Base-by-base conservation (phyloP, 2,888 invertebrate genomes). In the Vanessa cardui region DNA sequence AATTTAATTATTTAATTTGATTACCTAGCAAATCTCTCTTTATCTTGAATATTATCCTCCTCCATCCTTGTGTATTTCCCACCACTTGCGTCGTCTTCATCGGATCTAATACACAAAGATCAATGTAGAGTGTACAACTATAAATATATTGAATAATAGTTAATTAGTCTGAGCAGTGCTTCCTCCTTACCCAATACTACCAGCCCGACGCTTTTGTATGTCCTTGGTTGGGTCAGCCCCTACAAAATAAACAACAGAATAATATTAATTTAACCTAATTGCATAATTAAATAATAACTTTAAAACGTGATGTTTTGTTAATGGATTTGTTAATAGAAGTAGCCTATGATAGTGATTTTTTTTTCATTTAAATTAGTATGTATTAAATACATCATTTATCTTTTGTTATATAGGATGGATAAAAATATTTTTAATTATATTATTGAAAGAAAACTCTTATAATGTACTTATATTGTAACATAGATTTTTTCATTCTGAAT, bases 31-130 rank as follows among this genome's bases (percentile, higher is more conserved):
- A 98, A 99, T 84, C 98, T 95, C 91, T 99, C 99, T 93, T 99
- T 99, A 89, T 99, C 99, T 94, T 98, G 98, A 90, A 97, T 96
- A 89, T 96, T 97, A 85, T 97, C 97, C 93, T 98, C 98, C 90
- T 98, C 98, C 96, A 98, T 96, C 94, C 96, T 96, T 87, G 95
- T 94, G 88, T 96, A 96, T 94, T 96, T 96, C 82, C 94, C 95
- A 79, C 95, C 96, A 91, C 95, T 96, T 88, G 96, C 96, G 94
- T 96, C 96, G 94, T 96, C 96, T 94, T 96, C 96, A 95, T 96
- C 96, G 93, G 96, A 96, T 93, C 96, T 96, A 44, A 18, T 12
- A 45, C 60, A 60, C 61, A 26, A 18, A 64, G 16, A 26, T 52
- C 15, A 5, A 26, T 26, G 16, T 52, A 5, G 9, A 26, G 9